These are phyloP conservation scores for Melinopterus prodromus DNA, from an alignment of 2,888 invertebrate species.

Conservation along the genomic window DNA sequence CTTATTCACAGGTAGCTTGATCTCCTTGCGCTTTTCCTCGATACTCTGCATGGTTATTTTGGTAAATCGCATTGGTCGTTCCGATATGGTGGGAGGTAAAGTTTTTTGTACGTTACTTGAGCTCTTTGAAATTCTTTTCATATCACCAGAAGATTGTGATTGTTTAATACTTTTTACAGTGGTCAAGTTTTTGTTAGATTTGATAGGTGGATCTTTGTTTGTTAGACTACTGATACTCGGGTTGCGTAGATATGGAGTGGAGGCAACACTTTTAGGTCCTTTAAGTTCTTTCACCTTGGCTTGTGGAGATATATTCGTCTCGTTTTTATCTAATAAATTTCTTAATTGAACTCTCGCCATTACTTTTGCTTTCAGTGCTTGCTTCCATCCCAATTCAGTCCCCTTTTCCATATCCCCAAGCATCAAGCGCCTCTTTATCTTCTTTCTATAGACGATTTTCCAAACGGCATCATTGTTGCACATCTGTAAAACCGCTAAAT, in stretches of 20 bases:
- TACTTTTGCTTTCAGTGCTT: conserved; percentile 19
- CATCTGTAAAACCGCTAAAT: conserved; percentile 39
- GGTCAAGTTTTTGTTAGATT: not conserved
- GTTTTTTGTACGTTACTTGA: not conserved
- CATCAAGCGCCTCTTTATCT: conserved; percentile 31
- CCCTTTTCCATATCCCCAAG: conserved; percentile 32
- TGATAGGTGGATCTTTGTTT: not conserved
- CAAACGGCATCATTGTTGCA: conserved; percentile 45
- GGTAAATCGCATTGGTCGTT: not conserved
- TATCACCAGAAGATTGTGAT: not conserved
- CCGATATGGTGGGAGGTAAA: not conserved
- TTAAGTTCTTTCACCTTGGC: not conserved
- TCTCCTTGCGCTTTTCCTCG: not conserved
- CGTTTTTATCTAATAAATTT: conserved; percentile 20
- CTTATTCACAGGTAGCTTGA: not conserved
- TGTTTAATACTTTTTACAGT: not conserved
- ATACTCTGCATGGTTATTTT: not conserved
- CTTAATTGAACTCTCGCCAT: conserved; percentile 6
- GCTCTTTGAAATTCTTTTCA: not conserved
- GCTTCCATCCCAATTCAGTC: conserved; percentile 17
- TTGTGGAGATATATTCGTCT: not conserved
- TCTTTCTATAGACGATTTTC: conserved; percentile 45
- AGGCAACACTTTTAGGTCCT: not conserved
- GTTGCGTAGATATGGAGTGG: not conserved
- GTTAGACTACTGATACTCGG: not conserved